Conservation (phyloP, 2,113 vertebrate species). For the Mesitornis unicolor region DNA sequence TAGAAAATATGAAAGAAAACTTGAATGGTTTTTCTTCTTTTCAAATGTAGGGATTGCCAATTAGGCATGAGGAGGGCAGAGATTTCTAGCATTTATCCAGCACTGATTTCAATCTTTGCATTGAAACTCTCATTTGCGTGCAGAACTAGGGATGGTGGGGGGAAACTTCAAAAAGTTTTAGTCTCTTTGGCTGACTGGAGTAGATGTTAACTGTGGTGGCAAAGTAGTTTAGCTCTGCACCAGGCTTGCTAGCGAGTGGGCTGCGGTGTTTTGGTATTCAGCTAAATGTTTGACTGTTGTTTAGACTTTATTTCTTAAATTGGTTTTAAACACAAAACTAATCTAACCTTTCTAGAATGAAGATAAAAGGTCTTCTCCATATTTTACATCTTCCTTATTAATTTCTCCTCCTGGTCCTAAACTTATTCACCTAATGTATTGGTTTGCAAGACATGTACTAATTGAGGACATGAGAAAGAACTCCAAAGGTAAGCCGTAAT, state of each 20-base stretch:
- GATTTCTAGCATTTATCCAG: background rate
- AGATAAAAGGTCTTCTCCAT: conserved; percentile 57
- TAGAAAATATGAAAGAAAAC: background rate
- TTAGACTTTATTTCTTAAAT: background rate
- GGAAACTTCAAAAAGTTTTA: background rate
- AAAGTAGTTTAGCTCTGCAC: background rate
- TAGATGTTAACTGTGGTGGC: background rate
- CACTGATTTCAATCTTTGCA: background rate
- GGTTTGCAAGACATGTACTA: conserved; percentile 77
- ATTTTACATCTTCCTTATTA: conserved; percentile 78
- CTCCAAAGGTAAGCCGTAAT: conserved; percentile 72
- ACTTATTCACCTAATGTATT: conserved; percentile 75
- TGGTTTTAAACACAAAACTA: background rate
- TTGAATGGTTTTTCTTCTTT: background rate
- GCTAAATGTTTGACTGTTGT: background rate
- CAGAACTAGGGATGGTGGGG: background rate
- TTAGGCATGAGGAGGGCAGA: background rate
- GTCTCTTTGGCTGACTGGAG: background rate
- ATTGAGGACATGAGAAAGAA: conserved; percentile 74
- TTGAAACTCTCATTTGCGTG: background rate
- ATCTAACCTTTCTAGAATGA: conserved; percentile 66
- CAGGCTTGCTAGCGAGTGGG: background rate
- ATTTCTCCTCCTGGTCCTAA: conserved; percentile 78
- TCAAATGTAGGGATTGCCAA: background rate
- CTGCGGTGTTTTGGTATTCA: background rate